These are phyloP conservation scores for Zaprionus bogoriensis DNA, from an alignment of 2,888 invertebrate genomes.

Conservation along the genomic window DNA sequence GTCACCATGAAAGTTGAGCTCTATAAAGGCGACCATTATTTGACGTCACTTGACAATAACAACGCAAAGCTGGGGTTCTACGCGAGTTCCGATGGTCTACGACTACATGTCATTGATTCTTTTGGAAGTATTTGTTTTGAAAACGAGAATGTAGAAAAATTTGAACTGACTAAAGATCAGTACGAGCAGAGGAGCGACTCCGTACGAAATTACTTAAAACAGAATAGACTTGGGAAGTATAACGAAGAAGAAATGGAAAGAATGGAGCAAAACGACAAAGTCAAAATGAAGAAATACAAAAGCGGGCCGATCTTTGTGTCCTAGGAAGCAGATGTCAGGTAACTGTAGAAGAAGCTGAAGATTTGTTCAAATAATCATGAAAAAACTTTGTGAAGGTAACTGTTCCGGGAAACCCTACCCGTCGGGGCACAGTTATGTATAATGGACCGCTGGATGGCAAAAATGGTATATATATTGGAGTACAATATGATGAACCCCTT, in stretches of 20 bases:
- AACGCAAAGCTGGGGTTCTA: constrained; percentile 92
- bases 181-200: constrained; percentile 92
- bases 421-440: constrained; percentile 93
- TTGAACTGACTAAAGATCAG: constrained; percentile 91
- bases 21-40: constrained; percentile 89
- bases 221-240: constrained; percentile 94
- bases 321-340: constrained; percentile 92
- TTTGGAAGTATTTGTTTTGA: constrained; percentile 84
- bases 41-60: constrained; percentile 89
- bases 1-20: constrained; percentile 92
- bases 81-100: constrained; percentile 94
- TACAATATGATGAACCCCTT: constrained; percentile 97
- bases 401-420: constrained; percentile 88
- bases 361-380: too few species aligned
- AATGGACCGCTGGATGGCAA: constrained; percentile 88
- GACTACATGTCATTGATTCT: constrained; percentile 91
- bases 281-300: constrained; percentile 86
- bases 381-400: constrained; percentile 46
- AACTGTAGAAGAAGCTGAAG: background rate
- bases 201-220: constrained; percentile 91
- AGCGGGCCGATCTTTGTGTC: constrained; percentile 85
- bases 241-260: constrained; percentile 91
- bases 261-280: constrained; percentile 87
- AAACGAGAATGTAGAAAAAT: constrained; percentile 90
- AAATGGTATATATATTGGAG: constrained; percentile 93